Evolutionary conservation across 2,888 invertebrate species (phyloP).

Genomic region (Drosophila diplacantha): DNA sequence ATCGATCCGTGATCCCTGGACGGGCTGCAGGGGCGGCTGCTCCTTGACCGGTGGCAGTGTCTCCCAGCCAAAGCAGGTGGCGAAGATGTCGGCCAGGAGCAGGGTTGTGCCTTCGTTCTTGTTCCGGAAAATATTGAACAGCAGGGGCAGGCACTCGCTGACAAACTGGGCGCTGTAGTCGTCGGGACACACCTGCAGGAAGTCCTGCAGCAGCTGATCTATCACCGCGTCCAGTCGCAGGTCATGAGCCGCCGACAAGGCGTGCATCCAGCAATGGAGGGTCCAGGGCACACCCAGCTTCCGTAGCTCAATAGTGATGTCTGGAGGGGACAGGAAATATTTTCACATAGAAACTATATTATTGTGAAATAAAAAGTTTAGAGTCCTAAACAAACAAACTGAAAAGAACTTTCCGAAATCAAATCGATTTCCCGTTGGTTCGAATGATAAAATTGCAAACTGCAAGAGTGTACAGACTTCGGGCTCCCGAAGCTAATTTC

Average conservation of each 20-base stretch:
- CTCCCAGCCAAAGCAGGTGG: conserved; percentile 93
- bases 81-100: conserved; percentile 91
- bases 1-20: conserved; percentile 88
- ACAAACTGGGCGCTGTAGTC: conserved; percentile 93
- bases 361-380: too few relatives aligned
- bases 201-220: conserved; percentile 92
- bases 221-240: conserved; percentile 89
- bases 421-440: too few relatives aligned
- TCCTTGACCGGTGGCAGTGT: conserved; percentile 87
- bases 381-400: too few relatives aligned
- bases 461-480: too few relatives aligned
- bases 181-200: conserved; percentile 92
- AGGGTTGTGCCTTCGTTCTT: conserved; percentile 95
- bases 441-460: too few relatives aligned
- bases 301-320: conserved; percentile 92
- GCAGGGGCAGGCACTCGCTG: conserved; percentile 91
- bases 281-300: conserved; percentile 94
- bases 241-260: conserved; percentile 91
- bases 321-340: conserved; percentile 75
- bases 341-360: neutral
- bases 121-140: conserved; percentile 93
- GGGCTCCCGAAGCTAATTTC: too few relatives aligned
- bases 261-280: conserved; percentile 94
- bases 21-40: conserved; percentile 81
- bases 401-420: too few relatives aligned